phyloP scores from a whole-genome alignment of 2,888 invertebrate genomes.

The Parnassius glacialis region DNA sequence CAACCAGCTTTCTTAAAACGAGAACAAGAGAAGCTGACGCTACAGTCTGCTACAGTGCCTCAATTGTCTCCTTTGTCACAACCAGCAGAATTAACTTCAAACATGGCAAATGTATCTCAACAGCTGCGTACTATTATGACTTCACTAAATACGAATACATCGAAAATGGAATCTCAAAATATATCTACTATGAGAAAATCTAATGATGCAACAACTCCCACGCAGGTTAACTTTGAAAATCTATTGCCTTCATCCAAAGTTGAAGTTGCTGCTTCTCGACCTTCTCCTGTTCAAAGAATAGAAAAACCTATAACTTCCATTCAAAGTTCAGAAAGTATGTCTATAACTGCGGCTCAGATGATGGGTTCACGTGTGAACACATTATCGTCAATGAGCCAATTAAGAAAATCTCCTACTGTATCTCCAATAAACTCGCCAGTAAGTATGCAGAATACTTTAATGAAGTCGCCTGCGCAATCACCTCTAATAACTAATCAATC shows the following conservation, averaged over 20 bases:
- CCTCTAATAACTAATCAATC: constrained; percentile 61
- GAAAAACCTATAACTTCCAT: constrained; percentile 56
- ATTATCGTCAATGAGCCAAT: constrained; percentile 61
- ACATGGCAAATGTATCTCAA: constrained; percentile 86
- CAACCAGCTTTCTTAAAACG: constrained; percentile 53
- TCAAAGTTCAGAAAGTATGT: constrained; percentile 50
- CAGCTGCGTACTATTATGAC: constrained; percentile 85
- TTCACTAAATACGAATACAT: constrained; percentile 78
- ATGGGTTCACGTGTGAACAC: constrained; percentile 67
- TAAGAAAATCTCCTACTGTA: constrained; percentile 70
- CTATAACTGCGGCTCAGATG: constrained; percentile 65
- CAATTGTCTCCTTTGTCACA: constrained; percentile 87
- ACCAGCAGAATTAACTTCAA: constrained; percentile 86
- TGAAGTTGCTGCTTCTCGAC: constrained; percentile 63
- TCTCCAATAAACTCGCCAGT: constrained; percentile 72
- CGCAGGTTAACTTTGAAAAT: constrained; percentile 77
- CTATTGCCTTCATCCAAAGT: constrained; percentile 75
- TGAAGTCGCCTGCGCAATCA: constrained; percentile 71
- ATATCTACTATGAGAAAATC: constrained; percentile 70
- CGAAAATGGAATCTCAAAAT: constrained; percentile 73
- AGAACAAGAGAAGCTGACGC: constrained; percentile 57
- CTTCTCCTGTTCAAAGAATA: constrained; percentile 62
- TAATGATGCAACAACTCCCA: constrained; percentile 62
- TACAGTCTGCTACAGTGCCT: constrained; percentile 81
- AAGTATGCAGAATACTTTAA: constrained; percentile 54